Evolutionary conservation across 1,140 invertebrate species (phyloP).

Genomic region (Drepana arcuata): DNA sequence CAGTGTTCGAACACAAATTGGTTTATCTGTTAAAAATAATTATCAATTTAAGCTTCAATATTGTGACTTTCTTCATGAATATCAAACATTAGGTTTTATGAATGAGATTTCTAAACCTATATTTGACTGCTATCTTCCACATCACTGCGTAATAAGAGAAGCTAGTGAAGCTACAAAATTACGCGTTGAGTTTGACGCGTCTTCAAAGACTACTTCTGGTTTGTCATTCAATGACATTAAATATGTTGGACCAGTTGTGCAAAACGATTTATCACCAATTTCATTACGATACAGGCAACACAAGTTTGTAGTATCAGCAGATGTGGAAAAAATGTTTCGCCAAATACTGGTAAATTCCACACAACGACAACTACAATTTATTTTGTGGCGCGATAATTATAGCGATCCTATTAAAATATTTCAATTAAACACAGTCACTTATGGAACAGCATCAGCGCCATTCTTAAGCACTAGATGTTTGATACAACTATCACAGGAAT

Average conservation of each 20-base stretch:
- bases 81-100: not conserved
- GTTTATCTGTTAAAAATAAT: too few relatives aligned
- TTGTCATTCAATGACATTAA: not conserved
- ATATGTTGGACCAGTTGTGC: not conserved
- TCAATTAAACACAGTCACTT: not conserved
- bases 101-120: not conserved
- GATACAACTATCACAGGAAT: conserved; percentile 1
- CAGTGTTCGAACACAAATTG: too few relatives aligned
- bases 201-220: not conserved
- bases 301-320: not conserved
- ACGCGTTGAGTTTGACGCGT: not conserved
- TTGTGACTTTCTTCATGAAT: too few relatives aligned
- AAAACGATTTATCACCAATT: not conserved
- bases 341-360: not conserved
- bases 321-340: not conserved
- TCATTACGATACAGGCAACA: not conserved
- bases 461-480: conserved; percentile 5
- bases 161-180: not conserved
- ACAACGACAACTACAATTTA: not conserved
- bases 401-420: not conserved
- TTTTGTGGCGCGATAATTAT: not conserved
- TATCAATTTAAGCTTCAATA: too few relatives aligned
- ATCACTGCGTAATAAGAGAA: not conserved
- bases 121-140: not conserved
- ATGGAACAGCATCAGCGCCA: conserved; percentile 3